phyloP scores from a whole-genome alignment of 2,888 invertebrate species.

The Chirona hameri region DNA sequence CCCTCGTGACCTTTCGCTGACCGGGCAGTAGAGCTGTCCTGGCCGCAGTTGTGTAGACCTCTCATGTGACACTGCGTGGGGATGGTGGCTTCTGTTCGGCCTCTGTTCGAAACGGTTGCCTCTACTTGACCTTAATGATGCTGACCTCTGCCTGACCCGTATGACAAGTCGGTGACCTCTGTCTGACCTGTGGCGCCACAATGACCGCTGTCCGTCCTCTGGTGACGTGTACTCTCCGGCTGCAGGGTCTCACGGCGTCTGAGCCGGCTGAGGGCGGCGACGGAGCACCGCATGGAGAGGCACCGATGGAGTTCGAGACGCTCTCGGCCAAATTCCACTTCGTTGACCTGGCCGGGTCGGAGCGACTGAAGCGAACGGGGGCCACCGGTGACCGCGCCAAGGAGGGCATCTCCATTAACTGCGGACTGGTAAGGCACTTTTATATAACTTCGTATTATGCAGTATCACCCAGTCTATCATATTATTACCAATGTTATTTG shows the following conservation, averaged over 20 bases:
- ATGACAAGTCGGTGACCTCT: neutral
- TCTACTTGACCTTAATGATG: too few species aligned
- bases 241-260: neutral
- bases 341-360: constrained; percentile 90
- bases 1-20: too few species aligned
- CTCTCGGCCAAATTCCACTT: constrained; percentile 97
- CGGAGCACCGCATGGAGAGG: constrained; percentile 42
- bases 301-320: constrained; percentile 77
- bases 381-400: constrained; percentile 95
- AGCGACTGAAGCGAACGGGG: constrained; percentile 91
- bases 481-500: too few species aligned
- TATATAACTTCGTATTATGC: too few species aligned
- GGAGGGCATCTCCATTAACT: constrained; percentile 98
- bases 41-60: too few species aligned
- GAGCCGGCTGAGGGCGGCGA: neutral
- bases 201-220: too few species aligned
- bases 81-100: too few species aligned
- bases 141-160: too few species aligned
- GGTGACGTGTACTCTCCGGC: neutral
- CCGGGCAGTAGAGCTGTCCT: too few species aligned
- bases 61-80: too few species aligned
- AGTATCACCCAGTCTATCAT: too few species aligned
- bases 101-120: too few species aligned
- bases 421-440: constrained; percentile 64
- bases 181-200: neutral